Evolutionary conservation across 2,888 invertebrate genomes (phyloP).

Genomic region (Morpho helenor): DNA sequence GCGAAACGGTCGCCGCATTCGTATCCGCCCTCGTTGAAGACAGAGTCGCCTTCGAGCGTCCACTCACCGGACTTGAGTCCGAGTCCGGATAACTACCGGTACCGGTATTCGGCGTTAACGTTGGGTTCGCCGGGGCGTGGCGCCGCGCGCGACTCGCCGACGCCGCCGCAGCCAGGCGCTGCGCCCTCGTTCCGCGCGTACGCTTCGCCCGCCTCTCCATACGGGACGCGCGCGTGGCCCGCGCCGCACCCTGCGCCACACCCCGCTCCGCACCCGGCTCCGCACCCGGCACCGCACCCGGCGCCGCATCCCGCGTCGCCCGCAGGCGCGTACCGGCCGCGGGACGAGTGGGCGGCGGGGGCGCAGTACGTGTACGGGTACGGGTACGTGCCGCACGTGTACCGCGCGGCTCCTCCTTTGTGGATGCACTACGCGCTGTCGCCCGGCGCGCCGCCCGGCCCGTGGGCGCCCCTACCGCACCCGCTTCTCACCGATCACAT

Average conservation of each 20-base stretch:
- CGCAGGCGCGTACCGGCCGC: conserved; percentile 57
- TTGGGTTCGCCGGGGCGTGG: conserved; percentile 54
- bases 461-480: conserved; percentile 75
- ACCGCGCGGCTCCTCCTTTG: conserved; percentile 59
- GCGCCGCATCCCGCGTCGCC: conserved; percentile 38
- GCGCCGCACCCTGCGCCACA: conserved; percentile 37
- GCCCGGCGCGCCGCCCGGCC: conserved; percentile 67
- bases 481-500: conserved; percentile 71
- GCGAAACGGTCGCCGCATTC: conserved; percentile 56
- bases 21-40: conserved; percentile 49
- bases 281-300: conserved; percentile 53
- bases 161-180: conserved; percentile 48
- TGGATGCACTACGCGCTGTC: conserved; percentile 70
- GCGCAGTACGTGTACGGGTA: conserved; percentile 53
- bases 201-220: conserved; percentile 32
- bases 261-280: conserved; percentile 61
- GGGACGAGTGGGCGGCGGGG: conserved; percentile 53
- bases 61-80: conserved; percentile 66
- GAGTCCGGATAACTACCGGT: conserved; percentile 63
- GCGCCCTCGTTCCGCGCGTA: conserved; percentile 36
- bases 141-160: conserved; percentile 53
- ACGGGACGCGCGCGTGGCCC: conserved; percentile 38
- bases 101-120: conserved; percentile 54
- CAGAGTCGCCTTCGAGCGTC: conserved; percentile 62
- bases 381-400: conserved; percentile 56